Evolutionary conservation across 1,140 invertebrate species (phyloP), one percentile per base, ranked within the genome.

Genomic region (Agrypnia vestita): DNA sequence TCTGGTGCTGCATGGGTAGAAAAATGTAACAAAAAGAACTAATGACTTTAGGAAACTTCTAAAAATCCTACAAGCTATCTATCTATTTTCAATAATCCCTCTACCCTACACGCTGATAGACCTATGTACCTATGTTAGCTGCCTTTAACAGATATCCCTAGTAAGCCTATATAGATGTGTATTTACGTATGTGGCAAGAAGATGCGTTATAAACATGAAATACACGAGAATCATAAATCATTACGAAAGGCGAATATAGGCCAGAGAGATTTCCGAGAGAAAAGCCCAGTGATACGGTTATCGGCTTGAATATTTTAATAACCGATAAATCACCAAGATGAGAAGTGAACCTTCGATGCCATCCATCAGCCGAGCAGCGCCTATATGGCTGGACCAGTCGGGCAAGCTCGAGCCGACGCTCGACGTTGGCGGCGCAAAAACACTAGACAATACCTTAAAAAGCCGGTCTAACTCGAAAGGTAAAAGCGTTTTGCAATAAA

Each of bases 391-490:
- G 44, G 62, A 67, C 62, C 62, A 8, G 62, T 67, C 62, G 9
- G 21, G 13, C 7, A 44, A 43, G 35, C 61, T 35, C 25, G 6
- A 6, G n/a, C n/a, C n/a, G n/a, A n/a, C n/a, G n/a, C n/a, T n/a
- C 12, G 35, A 67, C 44, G 62, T 43, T 6, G 59, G 25, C 9
- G 19, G 43, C 10, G n/a, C 35, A 43, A 47, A 17, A 67, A 12
- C 62, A 67, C 62, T 44, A 67, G 43, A 67, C 35, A 17, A 44
- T 64, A 64, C 61, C 25, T 64, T 67, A 67, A 35, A 67, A 44
- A 67, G 62, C 62, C 62, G 62, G 62, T 67, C 43, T 17, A 43
- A 44, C 62, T 67, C 9, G 67, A 71, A 71, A 51, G 67, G 67
- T 49, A 71, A 71, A 71, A 71, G 67, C 67, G 67, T 51, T 49